Evolutionary conservation across 1,140 invertebrate genomes (phyloP).

Genomic region (Drosophila kurseongensis): DNA sequence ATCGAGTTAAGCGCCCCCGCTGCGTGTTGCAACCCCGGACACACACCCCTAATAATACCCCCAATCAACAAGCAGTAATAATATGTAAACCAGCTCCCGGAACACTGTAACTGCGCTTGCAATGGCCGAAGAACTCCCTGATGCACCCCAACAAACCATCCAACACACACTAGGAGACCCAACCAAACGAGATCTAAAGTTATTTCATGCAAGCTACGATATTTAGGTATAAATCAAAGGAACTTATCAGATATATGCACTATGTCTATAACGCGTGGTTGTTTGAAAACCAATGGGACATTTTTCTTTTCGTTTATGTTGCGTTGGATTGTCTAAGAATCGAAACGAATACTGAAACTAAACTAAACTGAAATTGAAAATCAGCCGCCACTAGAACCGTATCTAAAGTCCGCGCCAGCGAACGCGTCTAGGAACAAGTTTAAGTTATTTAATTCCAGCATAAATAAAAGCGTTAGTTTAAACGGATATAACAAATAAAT

Average conservation of each 20-base stretch:
- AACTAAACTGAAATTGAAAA: slow-evolving; percentile 44
- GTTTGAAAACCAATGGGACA: slow-evolving; percentile 47
- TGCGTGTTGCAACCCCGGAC: slow-evolving; percentile 18
- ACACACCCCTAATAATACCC: slow-evolving; percentile 27
- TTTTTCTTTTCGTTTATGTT: slow-evolving; percentile 69
- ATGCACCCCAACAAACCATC: slow-evolving; percentile 20
- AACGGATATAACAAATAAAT: slow-evolving; percentile 81
- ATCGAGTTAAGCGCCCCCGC: slow-evolving; percentile 87
- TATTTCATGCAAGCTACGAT: slow-evolving; percentile 73
- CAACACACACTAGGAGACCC: slow-evolving; percentile 22
- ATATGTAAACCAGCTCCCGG: slow-evolving; percentile 47
- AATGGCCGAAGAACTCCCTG: slow-evolving; percentile 37
- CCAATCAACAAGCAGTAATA: slow-evolving; percentile 36
- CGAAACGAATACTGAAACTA: slow-evolving; percentile 31
- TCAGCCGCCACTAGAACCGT: slow-evolving; percentile 74
- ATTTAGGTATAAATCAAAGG: slow-evolving; percentile 69
- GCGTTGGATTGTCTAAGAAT: slow-evolving; percentile 50
- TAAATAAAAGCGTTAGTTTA: slow-evolving; percentile 82
- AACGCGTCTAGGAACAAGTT: slow-evolving; percentile 74
- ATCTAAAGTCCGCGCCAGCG: slow-evolving; percentile 54
- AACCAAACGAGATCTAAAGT: slow-evolving; percentile 57
- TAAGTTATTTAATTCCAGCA: slow-evolving; percentile 83
- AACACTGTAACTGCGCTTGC: slow-evolving; percentile 49
- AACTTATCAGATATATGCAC: slow-evolving; percentile 76
- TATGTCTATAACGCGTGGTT: slow-evolving; percentile 72